These are phyloP conservation scores for Coecobrya sp. DNA, from an alignment of 2,888 invertebrate species.

Conservation along the genomic window DNA sequence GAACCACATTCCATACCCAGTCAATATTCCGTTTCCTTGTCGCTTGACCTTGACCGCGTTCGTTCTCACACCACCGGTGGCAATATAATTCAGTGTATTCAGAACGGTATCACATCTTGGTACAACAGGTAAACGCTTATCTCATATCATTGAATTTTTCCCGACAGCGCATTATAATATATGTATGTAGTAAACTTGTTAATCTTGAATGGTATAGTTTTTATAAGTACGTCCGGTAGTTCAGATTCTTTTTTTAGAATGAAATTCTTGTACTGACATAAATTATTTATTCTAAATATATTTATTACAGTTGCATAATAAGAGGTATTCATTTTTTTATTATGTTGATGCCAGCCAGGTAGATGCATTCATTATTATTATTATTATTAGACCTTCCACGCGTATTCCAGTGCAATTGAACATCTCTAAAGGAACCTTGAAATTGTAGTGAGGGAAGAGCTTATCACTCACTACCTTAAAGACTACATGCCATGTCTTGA, in stretches of 20 bases:
- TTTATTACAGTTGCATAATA: not conserved
- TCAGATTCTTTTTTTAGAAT: no score
- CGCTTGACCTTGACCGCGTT: slow-evolving; percentile 43
- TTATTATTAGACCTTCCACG: not conserved
- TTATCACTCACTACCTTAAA: not conserved
- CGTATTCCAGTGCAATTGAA: slow-evolving; percentile 15
- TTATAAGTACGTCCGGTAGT: not conserved
- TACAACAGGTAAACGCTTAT: no score
- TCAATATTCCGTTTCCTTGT: not conserved
- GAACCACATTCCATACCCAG: no score
- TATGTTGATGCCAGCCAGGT: no score
- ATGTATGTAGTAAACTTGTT: not conserved
- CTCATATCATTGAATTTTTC: not conserved
- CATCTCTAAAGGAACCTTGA: no score
- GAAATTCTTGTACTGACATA: not conserved
- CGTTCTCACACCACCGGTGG: not conserved
- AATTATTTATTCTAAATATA: not conserved
- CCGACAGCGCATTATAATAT: not conserved
- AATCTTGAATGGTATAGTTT: not conserved
- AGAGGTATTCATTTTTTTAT: no score
- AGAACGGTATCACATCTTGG: no score
- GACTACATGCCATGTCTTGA: not conserved
- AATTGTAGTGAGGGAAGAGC: not conserved
- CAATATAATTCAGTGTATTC: not conserved
- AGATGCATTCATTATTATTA: no score